Evolutionary conservation across 2,113 vertebrate species (phyloP).

Genomic region (Lipotes vexillifer): DNA sequence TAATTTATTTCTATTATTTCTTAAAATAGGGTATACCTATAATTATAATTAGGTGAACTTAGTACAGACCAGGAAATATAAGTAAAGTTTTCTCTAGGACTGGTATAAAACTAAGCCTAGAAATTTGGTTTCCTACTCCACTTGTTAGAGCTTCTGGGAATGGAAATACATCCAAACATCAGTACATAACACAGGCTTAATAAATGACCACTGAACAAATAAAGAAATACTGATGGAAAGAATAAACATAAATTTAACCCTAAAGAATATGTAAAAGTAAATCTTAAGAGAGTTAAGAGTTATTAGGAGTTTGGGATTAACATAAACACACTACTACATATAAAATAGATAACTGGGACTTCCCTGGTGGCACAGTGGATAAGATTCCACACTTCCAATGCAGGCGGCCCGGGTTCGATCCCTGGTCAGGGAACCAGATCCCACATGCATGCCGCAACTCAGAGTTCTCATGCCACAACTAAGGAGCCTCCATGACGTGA

Average conservation of each 20-base stretch:
- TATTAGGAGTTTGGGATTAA: not conserved
- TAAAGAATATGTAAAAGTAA: not conserved
- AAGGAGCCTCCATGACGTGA: too few relatives aligned
- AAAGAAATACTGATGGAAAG: not conserved
- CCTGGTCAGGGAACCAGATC: too few relatives aligned
- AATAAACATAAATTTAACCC: not conserved
- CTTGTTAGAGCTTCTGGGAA: not conserved
- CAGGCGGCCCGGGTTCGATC: too few relatives aligned
- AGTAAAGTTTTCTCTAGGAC: not conserved
- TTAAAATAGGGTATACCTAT: not conserved
- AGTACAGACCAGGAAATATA: not conserved
- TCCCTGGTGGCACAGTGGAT: too few relatives aligned
- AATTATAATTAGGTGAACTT: not conserved
- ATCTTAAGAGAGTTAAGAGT: not conserved
- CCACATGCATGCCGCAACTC: too few relatives aligned
- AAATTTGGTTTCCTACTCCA: not conserved
- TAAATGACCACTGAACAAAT: not conserved
- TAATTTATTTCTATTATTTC: not conserved
- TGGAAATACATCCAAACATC: not conserved
- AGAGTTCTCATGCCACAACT: too few relatives aligned
- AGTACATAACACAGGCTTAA: not conserved
- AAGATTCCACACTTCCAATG: too few relatives aligned
- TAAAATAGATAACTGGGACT: not conserved
- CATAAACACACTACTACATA: not conserved
- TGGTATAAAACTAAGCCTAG: not conserved